Base-by-base conservation (phyloP, 1,140 invertebrate species). In the Zaprionus kolodkinae region DNA sequence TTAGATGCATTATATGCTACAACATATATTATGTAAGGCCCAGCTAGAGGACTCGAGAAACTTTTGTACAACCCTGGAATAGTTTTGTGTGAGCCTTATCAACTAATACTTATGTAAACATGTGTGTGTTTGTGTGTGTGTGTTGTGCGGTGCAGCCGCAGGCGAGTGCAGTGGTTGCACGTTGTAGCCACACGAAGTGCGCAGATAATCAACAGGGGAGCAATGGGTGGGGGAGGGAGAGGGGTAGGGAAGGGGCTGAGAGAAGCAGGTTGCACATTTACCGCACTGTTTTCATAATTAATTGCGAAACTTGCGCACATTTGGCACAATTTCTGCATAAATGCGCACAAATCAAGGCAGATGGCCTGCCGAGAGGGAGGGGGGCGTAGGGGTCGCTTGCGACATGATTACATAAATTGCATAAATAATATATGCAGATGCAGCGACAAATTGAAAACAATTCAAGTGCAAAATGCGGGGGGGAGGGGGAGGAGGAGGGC, bases 231-330 rank as follows among this genome's bases (percentile, higher is more conserved):
- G 2, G 21, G 21, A n/a, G n/a, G n/a, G n/a, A n/a, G n/a, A n/a
- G 21, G 21, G 5, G 5, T 2, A 17, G 45, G 15, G 15, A 21
- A 6, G 27, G 27, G 27, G 3, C 3, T 30, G 3, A 0, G 27
- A 30, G 27, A 4, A 69, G 68, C 72, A 21, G 21, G 83, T 74
- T 45, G 40, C 40, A 43, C n/a, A 40, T 68, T 62, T 36, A 45
- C 50, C 21, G 54, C 27, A 66, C 27, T 69, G 55, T 68, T 77
- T 72, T 70, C 76, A 80, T 88, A 87, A 87, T 83, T 87, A 88
- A 83, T 88, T 77, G 56, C 61, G 72, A 73, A 67, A 57, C 74
- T 78, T 56, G 75, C 25, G 52, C 74, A 69, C 50, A 70, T 69
- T 71, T 55, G 62, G 68, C 63, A 78, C 66, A 84, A 72, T 52